Evolutionary conservation across 2,113 vertebrate genomes (phyloP).

Genomic region (Eurystomus gularis): DNA sequence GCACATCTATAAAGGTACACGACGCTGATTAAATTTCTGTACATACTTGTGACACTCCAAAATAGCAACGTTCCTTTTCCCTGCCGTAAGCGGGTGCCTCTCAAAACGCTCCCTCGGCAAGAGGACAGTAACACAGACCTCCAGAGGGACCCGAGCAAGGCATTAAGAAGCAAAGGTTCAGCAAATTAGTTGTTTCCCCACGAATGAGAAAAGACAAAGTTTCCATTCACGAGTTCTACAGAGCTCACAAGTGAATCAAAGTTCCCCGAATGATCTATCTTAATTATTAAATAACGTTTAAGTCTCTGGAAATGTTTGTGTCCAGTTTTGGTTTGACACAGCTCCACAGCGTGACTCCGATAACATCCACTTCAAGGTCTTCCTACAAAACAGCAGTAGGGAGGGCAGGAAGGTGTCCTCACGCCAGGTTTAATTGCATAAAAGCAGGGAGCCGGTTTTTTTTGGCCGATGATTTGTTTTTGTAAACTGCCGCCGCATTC

Average conservation of each 20-base stretch:
- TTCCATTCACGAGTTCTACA: neutral
- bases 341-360: fast-evolving
- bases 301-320: neutral
- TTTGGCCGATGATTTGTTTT: neutral
- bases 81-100: neutral
- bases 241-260: neutral
- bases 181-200: neutral
- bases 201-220: fast-evolving
- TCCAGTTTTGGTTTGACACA: neutral
- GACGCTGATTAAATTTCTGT: neutral
- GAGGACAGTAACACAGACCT: fast-evolving
- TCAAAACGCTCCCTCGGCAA: neutral
- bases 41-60: neutral
- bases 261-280: neutral
- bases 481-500: neutral
- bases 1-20: neutral
- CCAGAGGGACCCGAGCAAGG: neutral
- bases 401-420: neutral
- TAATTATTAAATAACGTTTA: neutral
- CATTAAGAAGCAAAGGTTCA: neutral
- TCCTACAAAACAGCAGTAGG: fast-evolving
- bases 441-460: neutral
- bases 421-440: neutral
- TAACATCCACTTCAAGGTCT: neutral
- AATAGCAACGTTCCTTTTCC: neutral